Evolutionary conservation across 2,888 invertebrate species (phyloP).

Genomic region (Bellardia pandia): DNA sequence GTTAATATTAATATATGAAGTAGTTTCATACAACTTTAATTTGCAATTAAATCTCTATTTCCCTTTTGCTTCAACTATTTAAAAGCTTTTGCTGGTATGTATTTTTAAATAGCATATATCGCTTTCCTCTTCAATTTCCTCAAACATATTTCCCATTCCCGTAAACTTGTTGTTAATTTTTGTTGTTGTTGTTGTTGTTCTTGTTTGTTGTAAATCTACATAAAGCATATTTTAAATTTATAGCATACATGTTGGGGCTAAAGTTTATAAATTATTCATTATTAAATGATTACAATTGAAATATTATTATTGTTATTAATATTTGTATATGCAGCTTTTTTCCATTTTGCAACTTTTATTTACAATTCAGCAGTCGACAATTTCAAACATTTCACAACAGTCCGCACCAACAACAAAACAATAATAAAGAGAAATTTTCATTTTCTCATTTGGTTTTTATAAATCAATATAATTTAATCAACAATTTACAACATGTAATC

Average conservation of each 20-base stretch:
- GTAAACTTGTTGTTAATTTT: background rate
- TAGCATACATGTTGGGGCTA: constrained; percentile 43
- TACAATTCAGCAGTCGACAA: constrained; percentile 19
- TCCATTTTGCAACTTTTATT: constrained; percentile 35
- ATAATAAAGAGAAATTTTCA: constrained; percentile 40
- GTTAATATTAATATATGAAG: background rate
- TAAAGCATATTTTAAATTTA: constrained; percentile 29
- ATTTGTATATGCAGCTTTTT: constrained; percentile 23
- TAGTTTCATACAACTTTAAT: background rate
- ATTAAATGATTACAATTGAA: constrained; percentile 52
- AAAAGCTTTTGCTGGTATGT: background rate
- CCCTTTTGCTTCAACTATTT: background rate
- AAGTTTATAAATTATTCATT: constrained; percentile 59
- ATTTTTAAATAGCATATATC: background rate
- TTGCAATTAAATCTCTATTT: constrained; percentile 2
- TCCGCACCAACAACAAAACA: background rate
- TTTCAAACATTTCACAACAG: constrained; percentile 10
- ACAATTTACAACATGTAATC: constrained; percentile 66
- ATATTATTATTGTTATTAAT: constrained; percentile 52
- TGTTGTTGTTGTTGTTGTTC: background rate
- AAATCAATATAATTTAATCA: constrained; percentile 73
- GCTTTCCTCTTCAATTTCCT: background rate
- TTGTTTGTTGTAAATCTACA: background rate
- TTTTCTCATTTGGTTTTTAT: constrained; percentile 34
- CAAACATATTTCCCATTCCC: background rate